These are phyloP conservation scores for Papilio protenor DNA, from an alignment of 2,888 invertebrate genomes.

Conservation along the genomic window DNA sequence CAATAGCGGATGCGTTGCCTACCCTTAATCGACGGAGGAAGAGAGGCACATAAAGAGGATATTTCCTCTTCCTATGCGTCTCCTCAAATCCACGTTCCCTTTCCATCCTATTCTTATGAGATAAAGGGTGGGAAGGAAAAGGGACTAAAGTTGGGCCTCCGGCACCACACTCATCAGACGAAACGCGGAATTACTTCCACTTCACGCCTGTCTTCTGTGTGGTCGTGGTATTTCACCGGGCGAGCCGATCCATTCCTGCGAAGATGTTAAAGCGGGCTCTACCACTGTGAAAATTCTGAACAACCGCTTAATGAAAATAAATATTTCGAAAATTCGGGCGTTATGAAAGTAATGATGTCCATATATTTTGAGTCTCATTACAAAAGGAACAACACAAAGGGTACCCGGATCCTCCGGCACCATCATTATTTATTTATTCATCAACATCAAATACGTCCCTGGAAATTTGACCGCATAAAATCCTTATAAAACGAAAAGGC, in stretches of 20 bases:
- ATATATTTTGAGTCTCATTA: background rate
- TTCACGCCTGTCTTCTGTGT: too few species aligned
- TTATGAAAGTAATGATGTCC: background rate
- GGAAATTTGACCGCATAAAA: slow-evolving; percentile 15
- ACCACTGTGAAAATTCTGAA: background rate
- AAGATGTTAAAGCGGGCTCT: too few species aligned
- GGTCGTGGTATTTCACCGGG: too few species aligned
- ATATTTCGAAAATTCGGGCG: background rate
- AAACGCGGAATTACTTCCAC: too few species aligned
- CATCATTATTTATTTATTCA: slow-evolving; percentile 19
- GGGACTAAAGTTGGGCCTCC: too few species aligned
- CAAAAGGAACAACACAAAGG: slow-evolving; percentile 10
- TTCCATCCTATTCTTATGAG: too few species aligned
- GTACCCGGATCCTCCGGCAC: background rate
- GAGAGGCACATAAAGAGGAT: background rate
- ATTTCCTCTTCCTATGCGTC: too few species aligned
- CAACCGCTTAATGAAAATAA: background rate
- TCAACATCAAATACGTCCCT: slow-evolving; percentile 10
- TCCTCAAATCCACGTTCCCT: background rate
- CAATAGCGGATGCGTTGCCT: too few species aligned
- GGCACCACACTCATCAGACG: too few species aligned
- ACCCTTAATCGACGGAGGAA: too few species aligned
- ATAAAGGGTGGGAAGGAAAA: too few species aligned
- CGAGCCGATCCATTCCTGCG: too few species aligned
- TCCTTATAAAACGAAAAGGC: background rate